Percentiles rank a stretch among this genome's conserved stretches.
Conservation (phyloP, 2,113 vertebrate genomes). For the Scomber japonicus region DNA sequence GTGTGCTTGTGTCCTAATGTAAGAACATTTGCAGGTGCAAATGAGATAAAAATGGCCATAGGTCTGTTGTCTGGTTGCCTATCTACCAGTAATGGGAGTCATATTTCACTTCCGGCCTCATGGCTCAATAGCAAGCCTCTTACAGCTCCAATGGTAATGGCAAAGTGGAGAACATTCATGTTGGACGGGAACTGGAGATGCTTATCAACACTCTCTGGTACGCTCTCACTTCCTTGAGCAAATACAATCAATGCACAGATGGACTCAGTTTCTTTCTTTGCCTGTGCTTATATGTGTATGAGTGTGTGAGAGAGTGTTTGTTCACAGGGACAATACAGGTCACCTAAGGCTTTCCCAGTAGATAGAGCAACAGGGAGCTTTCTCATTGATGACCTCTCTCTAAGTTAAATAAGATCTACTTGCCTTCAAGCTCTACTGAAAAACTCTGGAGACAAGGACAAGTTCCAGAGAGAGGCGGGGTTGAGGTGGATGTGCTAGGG, state of each 20-base stretch:
- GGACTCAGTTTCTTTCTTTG: conserved; percentile 40
- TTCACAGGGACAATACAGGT: conserved; percentile 45
- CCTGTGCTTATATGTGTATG: conserved; percentile 31
- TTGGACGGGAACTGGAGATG: conserved; percentile 59
- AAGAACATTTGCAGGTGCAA: conserved; percentile 27
- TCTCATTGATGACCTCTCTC: conserved; percentile 62
- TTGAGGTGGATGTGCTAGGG: conserved; percentile 26
- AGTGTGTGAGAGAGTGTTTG: conserved; percentile 20
- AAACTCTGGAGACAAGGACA: conserved; percentile 58
- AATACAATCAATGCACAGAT: conserved; percentile 63
- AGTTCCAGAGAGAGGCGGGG: conserved; percentile 9
- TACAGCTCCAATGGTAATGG: conserved; percentile 50
- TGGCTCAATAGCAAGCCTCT: conserved; percentile 45
- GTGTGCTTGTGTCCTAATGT: conserved; percentile 10
- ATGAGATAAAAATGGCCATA: conserved; percentile 21
- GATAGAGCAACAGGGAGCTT: conserved; percentile 49
- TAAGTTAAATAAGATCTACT: conserved; percentile 67
- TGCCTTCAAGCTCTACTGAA: conserved; percentile 46
- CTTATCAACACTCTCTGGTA: conserved; percentile 54
- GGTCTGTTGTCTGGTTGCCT: conserved; percentile 29
- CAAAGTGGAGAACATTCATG: conserved; percentile 57
- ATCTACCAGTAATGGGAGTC: conserved; percentile 39
- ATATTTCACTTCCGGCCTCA: conserved; percentile 59
- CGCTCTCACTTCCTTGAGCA: conserved; percentile 59
- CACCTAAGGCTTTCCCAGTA: conserved; percentile 48